Evolutionary conservation across 2,797 vertebrate genomes (phyloP).

Genomic region (Otolemur crassicaudatus): DNA sequence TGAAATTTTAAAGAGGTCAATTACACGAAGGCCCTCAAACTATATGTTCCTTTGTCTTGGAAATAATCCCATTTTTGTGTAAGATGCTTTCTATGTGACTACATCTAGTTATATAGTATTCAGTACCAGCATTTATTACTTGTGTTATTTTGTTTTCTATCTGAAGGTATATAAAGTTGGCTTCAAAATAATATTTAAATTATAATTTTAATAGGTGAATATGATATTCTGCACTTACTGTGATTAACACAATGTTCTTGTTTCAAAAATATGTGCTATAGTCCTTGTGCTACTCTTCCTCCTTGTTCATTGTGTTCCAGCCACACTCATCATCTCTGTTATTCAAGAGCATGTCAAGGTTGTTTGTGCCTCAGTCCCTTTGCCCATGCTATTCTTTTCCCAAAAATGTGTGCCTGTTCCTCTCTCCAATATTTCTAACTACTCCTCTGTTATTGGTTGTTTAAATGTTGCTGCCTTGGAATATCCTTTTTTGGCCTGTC

Average conservation of each 20-base stretch:
- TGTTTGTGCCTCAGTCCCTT: conserved; percentile 42
- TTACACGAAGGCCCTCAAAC: conserved; percentile 68
- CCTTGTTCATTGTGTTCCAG: not conserved
- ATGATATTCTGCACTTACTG: not conserved
- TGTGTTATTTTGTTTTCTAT: conserved; percentile 64
- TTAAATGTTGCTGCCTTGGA: conserved; percentile 42
- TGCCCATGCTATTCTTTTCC: not conserved
- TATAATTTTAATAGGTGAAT: conserved; percentile 51
- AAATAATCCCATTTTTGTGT: conserved; percentile 55
- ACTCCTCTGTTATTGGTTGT: not conserved
- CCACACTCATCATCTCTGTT: not conserved
- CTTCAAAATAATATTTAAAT: conserved; percentile 52
- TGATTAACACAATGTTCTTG: not conserved
- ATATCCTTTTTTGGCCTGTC: conserved; percentile 36
- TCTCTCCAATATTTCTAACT: not conserved
- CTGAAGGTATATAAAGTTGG: conserved; percentile 42
- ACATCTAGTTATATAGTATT: not conserved
- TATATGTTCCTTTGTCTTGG: conserved; percentile 66
- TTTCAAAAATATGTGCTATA: not conserved
- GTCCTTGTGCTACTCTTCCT: not conserved
- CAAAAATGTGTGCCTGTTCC: not conserved
- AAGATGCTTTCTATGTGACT: conserved; percentile 28
- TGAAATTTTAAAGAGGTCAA: conserved; percentile 76
- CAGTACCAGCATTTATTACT: conserved; percentile 12
- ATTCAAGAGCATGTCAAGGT: not conserved